These are phyloP conservation scores for Peromyscus maniculatus DNA, from an alignment of 2,113 vertebrate species.

Conservation along the genomic window DNA sequence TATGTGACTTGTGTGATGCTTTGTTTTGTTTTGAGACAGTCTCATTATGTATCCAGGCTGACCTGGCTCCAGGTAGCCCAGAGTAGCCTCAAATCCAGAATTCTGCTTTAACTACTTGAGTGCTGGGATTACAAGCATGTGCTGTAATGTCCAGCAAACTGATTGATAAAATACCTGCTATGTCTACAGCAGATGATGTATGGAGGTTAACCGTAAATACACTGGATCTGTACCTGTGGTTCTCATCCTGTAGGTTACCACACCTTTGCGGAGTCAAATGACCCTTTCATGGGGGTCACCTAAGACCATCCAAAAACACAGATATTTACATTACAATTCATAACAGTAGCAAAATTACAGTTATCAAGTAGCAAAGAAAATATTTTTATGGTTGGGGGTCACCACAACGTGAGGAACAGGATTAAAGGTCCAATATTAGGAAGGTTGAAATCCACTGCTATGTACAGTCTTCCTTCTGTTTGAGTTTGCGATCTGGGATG, in stretches of 20 bases:
- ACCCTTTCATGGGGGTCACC: neutral
- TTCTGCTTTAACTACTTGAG: neutral
- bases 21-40: neutral
- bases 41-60: neutral
- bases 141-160: neutral
- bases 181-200: neutral
- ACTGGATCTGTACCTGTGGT: neutral
- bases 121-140: neutral
- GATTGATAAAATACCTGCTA: constrained; percentile 26
- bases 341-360: neutral
- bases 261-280: neutral
- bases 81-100: neutral
- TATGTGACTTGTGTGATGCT: neutral
- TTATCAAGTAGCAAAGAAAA: neutral
- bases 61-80: neutral
- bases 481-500: constrained; percentile 32
- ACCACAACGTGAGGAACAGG: neutral
- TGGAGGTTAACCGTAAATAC: neutral
- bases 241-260: neutral
- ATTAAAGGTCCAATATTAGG: neutral
- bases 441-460: neutral
- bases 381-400: neutral
- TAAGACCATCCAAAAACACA: neutral
- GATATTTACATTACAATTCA: neutral
- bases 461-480: neutral